Conservation (phyloP, 2,113 vertebrate species). For the Cyanoramphus novaezelandiae region DNA sequence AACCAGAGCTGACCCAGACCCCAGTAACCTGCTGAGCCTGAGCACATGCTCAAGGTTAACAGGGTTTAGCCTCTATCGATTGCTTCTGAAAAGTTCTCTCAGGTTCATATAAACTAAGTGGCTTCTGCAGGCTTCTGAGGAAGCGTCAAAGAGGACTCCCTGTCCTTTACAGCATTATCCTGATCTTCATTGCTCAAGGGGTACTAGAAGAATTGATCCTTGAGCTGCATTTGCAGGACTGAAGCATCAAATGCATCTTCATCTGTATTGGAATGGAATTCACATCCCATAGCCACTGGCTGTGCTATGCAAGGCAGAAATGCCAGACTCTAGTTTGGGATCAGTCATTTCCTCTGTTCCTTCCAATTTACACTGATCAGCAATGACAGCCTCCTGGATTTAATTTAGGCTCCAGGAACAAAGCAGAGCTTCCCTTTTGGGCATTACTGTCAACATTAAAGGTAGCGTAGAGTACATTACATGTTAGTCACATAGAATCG, state of each 20-base stretch:
- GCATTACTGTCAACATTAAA: not conserved
- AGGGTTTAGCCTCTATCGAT: not conserved
- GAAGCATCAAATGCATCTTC: not conserved
- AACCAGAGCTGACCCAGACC: not conserved
- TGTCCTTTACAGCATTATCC: not conserved
- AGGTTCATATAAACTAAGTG: not conserved
- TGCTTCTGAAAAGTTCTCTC: not conserved
- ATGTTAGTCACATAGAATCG: not conserved
- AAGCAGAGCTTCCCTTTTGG: not conserved
- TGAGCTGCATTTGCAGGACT: not conserved
- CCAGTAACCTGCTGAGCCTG: not conserved
- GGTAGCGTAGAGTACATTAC: not conserved
- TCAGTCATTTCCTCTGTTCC: not conserved
- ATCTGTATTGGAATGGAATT: not conserved
- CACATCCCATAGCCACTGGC: fast-evolving
- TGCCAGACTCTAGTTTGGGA: not conserved
- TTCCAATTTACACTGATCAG: not conserved
- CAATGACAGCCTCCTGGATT: not conserved
- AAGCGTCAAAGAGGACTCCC: not conserved
- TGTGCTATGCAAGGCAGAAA: not conserved
- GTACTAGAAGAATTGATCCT: not conserved
- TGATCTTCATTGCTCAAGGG: not conserved
- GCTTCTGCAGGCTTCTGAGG: not conserved
- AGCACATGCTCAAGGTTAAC: not conserved
- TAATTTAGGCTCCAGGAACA: not conserved